These are phyloP conservation scores for Chironomus striatipennis DNA, from an alignment of 1,140 invertebrate species.

Conservation along the genomic window DNA sequence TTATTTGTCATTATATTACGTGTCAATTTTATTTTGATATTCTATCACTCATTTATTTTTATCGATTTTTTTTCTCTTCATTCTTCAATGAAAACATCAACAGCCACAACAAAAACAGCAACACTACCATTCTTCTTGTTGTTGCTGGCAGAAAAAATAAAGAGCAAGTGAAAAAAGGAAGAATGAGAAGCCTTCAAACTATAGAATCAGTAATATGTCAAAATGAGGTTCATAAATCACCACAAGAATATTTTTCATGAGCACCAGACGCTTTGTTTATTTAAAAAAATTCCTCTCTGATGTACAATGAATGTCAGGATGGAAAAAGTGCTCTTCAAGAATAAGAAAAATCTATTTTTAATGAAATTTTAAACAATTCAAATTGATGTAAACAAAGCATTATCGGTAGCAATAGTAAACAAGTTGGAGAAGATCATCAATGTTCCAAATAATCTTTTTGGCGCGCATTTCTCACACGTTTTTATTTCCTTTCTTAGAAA, in stretches of 20 bases:
- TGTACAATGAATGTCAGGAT: slow-evolving; percentile 1
- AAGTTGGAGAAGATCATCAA: slow-evolving; percentile 6
- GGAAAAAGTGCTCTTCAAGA: slow-evolving; percentile 7
- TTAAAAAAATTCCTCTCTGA: not conserved
- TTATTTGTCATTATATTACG: slow-evolving; percentile 9
- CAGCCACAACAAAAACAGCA: too few species aligned
- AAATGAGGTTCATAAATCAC: slow-evolving; percentile 23
- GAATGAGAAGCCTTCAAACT: not conserved
- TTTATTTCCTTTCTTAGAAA: too few species aligned
- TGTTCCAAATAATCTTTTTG: not conserved
- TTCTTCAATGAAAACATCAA: not conserved
- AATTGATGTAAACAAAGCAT: slow-evolving; percentile 13
- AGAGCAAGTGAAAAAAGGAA: not conserved
- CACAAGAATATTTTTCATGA: not conserved
- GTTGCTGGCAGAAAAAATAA: not conserved
- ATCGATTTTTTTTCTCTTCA: not conserved
- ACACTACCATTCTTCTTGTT: too few species aligned
- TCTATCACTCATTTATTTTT: not conserved
- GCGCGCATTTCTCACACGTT: too few species aligned
- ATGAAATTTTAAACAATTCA: slow-evolving; percentile 15
- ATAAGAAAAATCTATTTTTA: slow-evolving; percentile 10
- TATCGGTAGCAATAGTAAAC: slow-evolving; percentile 13
- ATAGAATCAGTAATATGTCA: slow-evolving; percentile 15
- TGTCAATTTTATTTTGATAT: slow-evolving; percentile 3
- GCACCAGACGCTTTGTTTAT: not conserved